phyloP scores from a whole-genome alignment of 2,888 invertebrate species.

The Eristalis arbustorum region DNA sequence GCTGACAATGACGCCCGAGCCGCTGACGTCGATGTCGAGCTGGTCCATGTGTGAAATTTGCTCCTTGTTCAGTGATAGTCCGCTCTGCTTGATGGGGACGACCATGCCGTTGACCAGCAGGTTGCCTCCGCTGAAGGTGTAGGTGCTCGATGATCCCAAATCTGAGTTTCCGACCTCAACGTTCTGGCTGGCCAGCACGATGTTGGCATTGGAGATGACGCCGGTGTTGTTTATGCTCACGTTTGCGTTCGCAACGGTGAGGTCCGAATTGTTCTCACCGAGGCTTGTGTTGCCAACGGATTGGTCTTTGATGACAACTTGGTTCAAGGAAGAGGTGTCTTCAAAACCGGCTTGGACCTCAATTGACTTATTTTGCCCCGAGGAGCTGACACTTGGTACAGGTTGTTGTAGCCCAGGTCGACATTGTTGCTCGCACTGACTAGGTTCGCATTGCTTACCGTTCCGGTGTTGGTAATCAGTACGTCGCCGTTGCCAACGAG shows the following conservation, averaged over 20 bases:
- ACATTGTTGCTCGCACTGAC: neutral
- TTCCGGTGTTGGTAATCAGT: neutral
- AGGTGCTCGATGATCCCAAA: neutral
- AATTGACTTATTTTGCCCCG: neutral
- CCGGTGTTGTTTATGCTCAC: neutral
- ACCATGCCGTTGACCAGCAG: slow-evolving; percentile 3
- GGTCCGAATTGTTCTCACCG: neutral
- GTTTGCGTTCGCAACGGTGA: too few species aligned
- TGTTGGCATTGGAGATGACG: neutral
- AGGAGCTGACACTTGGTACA: too few species aligned
- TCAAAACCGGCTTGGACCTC: neutral
- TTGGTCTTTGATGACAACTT: neutral
- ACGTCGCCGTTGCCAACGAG: neutral
- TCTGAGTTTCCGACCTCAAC: neutral
- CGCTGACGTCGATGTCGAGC: neutral
- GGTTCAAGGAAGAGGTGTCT: too few species aligned
- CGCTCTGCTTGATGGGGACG: slow-evolving; percentile 16
- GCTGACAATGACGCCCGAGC: neutral
- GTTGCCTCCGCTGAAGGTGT: neutral
- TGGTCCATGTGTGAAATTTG: neutral
- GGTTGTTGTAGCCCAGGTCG: neutral
- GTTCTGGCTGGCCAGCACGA: neutral
- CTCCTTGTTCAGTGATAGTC: slow-evolving; percentile 14
- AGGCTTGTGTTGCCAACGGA: neutral
- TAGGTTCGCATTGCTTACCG: neutral